Base-by-base conservation (phyloP, 2,797 vertebrate genomes). In the Channa striata region DNA sequence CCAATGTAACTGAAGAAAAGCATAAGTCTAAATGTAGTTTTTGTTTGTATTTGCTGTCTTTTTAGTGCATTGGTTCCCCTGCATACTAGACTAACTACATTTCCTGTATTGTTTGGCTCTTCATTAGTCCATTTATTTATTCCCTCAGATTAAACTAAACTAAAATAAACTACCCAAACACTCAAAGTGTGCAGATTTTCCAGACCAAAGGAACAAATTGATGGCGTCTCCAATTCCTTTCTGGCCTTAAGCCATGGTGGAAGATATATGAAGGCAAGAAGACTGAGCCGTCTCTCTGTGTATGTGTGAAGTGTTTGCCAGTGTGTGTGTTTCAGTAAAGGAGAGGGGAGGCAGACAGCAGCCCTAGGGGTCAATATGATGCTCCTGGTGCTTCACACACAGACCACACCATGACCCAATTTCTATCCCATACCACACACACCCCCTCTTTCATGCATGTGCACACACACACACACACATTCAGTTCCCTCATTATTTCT, bases 381-480 rank as follows among this genome's bases (percentile, higher is more conserved):
- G 89, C 87, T 89, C 75, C 81, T 80, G 80, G 89, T 86, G 85
- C 80, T 88, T 90, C 83, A 80, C 76, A 83, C 78, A 89, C 67
- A 83, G 85, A 81, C 83, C 81, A 75, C 73, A 80, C 80, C 73
- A 80, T 91, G 91, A 93, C 92, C 91, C 86, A 92, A 75, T 92
- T 93, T 85, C 69, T 46, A 52, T 66, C 74, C 63, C 37, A 82
- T 74, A 67, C 67, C 78, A 52, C 68, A 75, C 80, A 72, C 56
- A 46, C 58, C 59, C 52, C 54, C n/a, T n/a, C n/a, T n/a, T n/a
- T n/a, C n/a, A n/a, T n/a, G n/a, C n/a, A n/a, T n/a, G n/a, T n/a
- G n/a, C n/a, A n/a, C n/a, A n/a, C 67, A 49, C 14, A 23, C 42
- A 20, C 50, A 34, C 70, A 34, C 37, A 11, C 37, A 34, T 48